phyloP scores from a whole-genome alignment of 2,888 invertebrate genomes.

The Catocala fraxini region DNA sequence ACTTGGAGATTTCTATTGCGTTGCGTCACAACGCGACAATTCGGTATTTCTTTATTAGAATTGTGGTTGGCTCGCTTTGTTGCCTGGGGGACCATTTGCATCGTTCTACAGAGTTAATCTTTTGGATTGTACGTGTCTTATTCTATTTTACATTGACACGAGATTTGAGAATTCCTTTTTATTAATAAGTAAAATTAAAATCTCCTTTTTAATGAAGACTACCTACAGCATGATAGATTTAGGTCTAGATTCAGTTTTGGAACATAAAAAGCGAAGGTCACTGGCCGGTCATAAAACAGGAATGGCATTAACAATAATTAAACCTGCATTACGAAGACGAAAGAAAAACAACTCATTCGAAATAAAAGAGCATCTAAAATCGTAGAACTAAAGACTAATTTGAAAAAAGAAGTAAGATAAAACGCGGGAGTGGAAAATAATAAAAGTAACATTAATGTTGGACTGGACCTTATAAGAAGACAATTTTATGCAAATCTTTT shows the following conservation, averaged over 20 bases:
- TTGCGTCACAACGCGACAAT: conserved; percentile 70
- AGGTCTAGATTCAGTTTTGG: too few species aligned
- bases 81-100: conserved; percentile 51
- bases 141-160: conserved; percentile 15
- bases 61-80: conserved; percentile 56
- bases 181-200: neutral
- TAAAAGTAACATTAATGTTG: conserved; percentile 59
- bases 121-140: conserved; percentile 33
- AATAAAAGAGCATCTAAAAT: conserved; percentile 37
- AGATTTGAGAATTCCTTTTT: conserved; percentile 7
- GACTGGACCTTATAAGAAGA: conserved; percentile 76
- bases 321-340: neutral
- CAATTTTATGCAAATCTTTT: conserved; percentile 85
- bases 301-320: neutral
- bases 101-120: conserved; percentile 44
- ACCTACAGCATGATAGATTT: too few species aligned
- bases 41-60: conserved; percentile 82
- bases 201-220: neutral
- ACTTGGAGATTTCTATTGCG: conserved; percentile 82
- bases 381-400: conserved; percentile 45
- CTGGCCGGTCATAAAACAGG: neutral
- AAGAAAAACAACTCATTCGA: conserved; percentile 13
- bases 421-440: conserved; percentile 51
- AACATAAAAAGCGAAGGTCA: neutral
- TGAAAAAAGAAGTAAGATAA: conserved; percentile 46